A percentile compares a stretch with the other conserved stretches of the same genome.
These are phyloP conservation scores for Desoria tigrina DNA, from an alignment of 2,888 invertebrate species.

Conservation along the genomic window DNA sequence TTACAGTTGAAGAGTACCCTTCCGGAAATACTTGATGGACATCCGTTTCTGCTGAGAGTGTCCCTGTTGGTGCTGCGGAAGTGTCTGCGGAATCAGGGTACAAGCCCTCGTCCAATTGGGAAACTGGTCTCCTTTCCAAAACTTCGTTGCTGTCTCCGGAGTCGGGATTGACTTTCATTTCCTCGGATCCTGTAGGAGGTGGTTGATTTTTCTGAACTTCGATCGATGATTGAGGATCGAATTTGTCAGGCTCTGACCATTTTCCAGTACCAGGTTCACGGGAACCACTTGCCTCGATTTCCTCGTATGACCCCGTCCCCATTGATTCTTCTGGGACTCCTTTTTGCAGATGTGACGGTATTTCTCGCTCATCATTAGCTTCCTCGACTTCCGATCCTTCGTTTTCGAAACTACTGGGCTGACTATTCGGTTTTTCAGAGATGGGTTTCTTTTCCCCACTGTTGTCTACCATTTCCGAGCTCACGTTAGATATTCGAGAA, in stretches of 20 bases:
- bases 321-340: background rate
- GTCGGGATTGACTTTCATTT: constrained; percentile 7
- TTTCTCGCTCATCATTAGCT: background rate
- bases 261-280: background rate
- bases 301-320: constrained; percentile 5
- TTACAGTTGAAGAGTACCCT: background rate
- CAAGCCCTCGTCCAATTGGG: background rate
- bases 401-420: background rate
- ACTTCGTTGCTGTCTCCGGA: constrained; percentile 8
- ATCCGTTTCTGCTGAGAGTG: background rate
- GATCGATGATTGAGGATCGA: background rate
- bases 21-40: constrained; percentile 20
- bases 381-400: background rate
- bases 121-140: background rate
- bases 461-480: constrained; percentile 5
- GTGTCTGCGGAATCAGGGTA: background rate
- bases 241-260: constrained; percentile 8
- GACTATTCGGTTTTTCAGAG: background rate
- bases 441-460: background rate
- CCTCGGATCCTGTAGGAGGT: background rate
- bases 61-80: background rate
- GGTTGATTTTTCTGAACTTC: background rate
- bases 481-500: background rate
- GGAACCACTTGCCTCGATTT: background rate
- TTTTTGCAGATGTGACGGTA: too few species aligned